Evolutionary conservation across 1,140 invertebrate genomes (phyloP), one percentile per base, ranked within the genome.

Genomic region (Drosophila simulans): DNA sequence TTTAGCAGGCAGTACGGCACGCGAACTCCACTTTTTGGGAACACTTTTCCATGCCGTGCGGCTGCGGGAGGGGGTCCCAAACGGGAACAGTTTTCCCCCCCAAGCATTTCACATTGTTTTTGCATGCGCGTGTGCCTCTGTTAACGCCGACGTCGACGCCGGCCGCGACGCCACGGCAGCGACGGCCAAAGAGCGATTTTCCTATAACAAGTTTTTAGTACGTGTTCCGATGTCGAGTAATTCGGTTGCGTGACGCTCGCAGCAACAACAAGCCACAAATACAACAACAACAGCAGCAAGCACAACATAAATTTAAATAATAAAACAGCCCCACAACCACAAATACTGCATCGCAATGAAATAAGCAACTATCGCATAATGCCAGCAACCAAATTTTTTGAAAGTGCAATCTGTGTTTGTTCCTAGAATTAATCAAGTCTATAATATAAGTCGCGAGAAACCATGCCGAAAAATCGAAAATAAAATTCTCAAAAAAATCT

Each of bases 191-290:
- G 45, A 52, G 58, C 45, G 62, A 51, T 78, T 72, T 81, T 77
- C 71, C 64, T 80, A 74, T 79, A 91, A 88, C 90, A 90, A 90
- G 90, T 91, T 91, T 76, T 91, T 91, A 91, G 90, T 91, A 91
- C 90, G 90, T 91, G 83, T 91, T 91, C 90, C 90, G 90, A 80
- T 85, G 90, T 91, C 88, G 90, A 85, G 77, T 52, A 22, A 42
- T 52, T 64, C 46, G 35, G 34, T 22, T 48, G 59, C 59, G 60
- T 48, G 49, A 22, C 25, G 34, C 39, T 34, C 17, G 39, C 54
- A 48, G 53, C 42, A 70, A 42, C 43, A 37, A 48, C 31, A 53
- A 54, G 31, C 49, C 39, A 48, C 34, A 57, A 25, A 35, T 17
- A 40, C 35, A 68, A 43, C 20, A 76, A 54, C 17, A 37, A 37